These are phyloP conservation scores for Microctenopoma stevenorrisi DNA, from an alignment of 2,797 vertebrate species.

Conservation along the genomic window DNA sequence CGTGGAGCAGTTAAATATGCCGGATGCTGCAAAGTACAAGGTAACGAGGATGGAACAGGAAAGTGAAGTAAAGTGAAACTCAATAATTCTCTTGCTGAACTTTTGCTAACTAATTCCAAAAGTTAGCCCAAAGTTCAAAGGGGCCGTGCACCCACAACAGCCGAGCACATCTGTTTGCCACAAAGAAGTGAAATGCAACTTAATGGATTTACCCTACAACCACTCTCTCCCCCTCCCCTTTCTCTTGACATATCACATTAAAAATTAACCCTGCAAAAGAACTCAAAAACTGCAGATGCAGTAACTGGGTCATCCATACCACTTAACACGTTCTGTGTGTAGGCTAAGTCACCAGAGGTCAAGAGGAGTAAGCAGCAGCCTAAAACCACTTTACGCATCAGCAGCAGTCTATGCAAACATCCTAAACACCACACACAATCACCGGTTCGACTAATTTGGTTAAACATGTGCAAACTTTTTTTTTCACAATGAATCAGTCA, in stretches of 20 bases:
- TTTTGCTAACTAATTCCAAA: constrained; percentile 38
- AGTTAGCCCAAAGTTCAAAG: constrained; percentile 32
- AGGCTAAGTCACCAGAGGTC: background rate
- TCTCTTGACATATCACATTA: constrained; percentile 17
- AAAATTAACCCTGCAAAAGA: constrained; percentile 18
- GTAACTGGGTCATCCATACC: constrained; percentile 9
- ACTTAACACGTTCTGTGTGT: background rate
- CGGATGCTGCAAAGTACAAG: constrained; percentile 9
- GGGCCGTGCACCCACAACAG: constrained; percentile 7
- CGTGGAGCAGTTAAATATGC: constrained; percentile 21
- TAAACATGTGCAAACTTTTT: background rate
- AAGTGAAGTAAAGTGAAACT: constrained; percentile 30
- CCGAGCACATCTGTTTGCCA: constrained; percentile 12
- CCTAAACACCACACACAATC: background rate
- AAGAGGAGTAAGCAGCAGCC: background rate
- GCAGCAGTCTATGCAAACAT: background rate
- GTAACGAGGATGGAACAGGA: constrained; percentile 12
- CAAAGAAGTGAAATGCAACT: background rate
- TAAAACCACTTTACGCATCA: background rate
- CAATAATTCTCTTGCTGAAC: constrained; percentile 22
- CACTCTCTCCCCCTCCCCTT: background rate
- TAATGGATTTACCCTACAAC: constrained; percentile 35
- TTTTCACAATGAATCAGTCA: no score
- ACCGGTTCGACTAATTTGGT: background rate
- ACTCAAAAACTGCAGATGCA: background rate